These are phyloP conservation scores for Eupithecia exiguata DNA, from an alignment of 2,888 invertebrate species.

Conservation along the genomic window DNA sequence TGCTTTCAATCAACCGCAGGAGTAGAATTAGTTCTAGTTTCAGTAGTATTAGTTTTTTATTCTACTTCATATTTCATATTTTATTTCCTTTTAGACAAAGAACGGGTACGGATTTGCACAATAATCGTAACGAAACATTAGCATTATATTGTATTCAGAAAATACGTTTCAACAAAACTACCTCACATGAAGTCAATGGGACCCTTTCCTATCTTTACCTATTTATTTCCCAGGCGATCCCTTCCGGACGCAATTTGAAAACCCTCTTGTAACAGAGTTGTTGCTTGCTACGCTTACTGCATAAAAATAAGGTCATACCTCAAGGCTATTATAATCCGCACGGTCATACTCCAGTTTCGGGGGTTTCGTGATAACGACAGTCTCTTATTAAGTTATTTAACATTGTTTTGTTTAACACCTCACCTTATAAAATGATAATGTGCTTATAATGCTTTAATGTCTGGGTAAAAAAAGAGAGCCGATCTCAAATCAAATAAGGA, in stretches of 20 bases:
- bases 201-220: constrained; percentile 26
- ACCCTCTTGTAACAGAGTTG: constrained; percentile 22
- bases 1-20: constrained; percentile 55
- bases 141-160: constrained; percentile 7
- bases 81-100: constrained; percentile 16
- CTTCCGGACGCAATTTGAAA: constrained; percentile 28
- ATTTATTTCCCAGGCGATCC: constrained; percentile 25
- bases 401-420: constrained; percentile 4
- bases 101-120: not conserved
- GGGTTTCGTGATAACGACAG: constrained; percentile 12
- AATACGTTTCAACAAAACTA: constrained; percentile 14
- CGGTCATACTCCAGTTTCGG: not conserved
- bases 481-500: constrained; percentile 57
- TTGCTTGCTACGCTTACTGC: constrained; percentile 20
- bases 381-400: constrained; percentile 10
- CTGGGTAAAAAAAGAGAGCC: constrained; percentile 49
- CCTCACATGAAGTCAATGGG: constrained; percentile 17
- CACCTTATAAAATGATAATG: constrained; percentile 17
- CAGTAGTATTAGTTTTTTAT: constrained; percentile 42
- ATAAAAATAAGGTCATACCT: constrained; percentile 22
- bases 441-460: constrained; percentile 44
- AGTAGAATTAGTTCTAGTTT: constrained; percentile 58
- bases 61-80: constrained; percentile 20
- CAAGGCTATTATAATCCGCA: not conserved
- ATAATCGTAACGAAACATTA: constrained; percentile 10